These are phyloP conservation scores for Phalloptychus januarius DNA, from an alignment of 2,797 vertebrate species.

Conservation along the genomic window DNA sequence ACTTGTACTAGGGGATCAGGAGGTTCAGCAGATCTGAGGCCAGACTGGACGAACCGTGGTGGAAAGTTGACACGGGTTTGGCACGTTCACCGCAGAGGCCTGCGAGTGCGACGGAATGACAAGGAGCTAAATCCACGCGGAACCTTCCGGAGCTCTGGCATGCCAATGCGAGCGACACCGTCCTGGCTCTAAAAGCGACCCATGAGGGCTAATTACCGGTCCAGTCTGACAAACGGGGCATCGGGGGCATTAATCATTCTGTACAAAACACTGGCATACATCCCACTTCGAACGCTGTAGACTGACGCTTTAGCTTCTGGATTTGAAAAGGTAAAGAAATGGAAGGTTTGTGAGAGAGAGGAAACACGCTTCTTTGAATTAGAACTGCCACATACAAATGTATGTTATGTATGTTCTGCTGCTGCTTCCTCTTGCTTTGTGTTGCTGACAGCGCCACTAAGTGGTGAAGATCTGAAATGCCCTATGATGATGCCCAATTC, in stretches of 20 bases:
- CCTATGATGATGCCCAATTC: neutral
- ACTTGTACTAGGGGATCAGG: constrained; percentile 39
- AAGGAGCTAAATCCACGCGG: constrained; percentile 45
- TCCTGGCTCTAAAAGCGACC: constrained; percentile 53
- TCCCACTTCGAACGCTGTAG: neutral
- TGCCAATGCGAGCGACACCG: constrained; percentile 29
- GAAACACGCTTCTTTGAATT: constrained; percentile 1
- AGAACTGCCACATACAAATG: constrained; percentile 2
- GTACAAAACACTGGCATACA: constrained; percentile 4
- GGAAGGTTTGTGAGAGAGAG: neutral
- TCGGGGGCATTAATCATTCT: neutral
- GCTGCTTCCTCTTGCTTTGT: constrained; percentile 22
- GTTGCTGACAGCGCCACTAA: constrained; percentile 58
- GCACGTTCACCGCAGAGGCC: constrained; percentile 59
- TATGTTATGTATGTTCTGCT: constrained; percentile 14
- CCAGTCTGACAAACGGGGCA: constrained; percentile 55
- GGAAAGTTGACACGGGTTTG: constrained; percentile 47
- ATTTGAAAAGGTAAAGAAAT: neutral
- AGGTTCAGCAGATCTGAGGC: constrained; percentile 53
- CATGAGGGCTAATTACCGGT: constrained; percentile 71
- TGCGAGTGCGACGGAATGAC: constrained; percentile 27
- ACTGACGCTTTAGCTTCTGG: neutral
- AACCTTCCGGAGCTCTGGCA: constrained; percentile 26
- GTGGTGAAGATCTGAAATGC: neutral
- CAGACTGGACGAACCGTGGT: neutral